Evolutionary conservation across 2,888 invertebrate genomes (phyloP).

Genomic region (Orthonychiurus folsomi): DNA sequence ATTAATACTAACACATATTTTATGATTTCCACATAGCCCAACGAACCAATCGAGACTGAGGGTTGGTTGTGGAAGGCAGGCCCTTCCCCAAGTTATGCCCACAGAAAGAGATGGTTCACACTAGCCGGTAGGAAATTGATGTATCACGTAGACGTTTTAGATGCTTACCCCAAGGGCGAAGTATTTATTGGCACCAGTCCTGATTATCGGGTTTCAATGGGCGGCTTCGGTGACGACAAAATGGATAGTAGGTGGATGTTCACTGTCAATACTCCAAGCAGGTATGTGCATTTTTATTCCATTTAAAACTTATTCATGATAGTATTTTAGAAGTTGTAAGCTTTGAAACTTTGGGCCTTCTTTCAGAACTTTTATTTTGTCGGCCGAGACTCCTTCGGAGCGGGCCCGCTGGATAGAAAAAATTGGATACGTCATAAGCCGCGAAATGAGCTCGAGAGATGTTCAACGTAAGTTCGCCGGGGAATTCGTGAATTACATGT

Average conservation of each 20-base stretch:
- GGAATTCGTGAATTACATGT: background rate
- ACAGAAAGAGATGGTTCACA: conserved; percentile 79
- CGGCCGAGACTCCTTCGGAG: conserved; percentile 31
- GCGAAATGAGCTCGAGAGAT: conserved; percentile 27
- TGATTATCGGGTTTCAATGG: conserved; percentile 27
- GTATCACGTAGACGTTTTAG: conserved; percentile 80
- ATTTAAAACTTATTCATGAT: no score
- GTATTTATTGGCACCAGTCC: conserved; percentile 61
- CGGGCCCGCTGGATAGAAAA: conserved; percentile 29
- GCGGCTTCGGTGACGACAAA: conserved; percentile 36
- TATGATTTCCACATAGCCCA: background rate
- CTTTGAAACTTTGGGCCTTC: no score
- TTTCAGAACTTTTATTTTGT: conserved; percentile 34
- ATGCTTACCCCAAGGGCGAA: conserved; percentile 83
- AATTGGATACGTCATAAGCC: conserved; percentile 24
- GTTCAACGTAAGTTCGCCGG: conserved; percentile 27
- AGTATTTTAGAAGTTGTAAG: no score
- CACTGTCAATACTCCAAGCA: conserved; percentile 34
- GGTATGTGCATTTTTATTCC: conserved; percentile 19
- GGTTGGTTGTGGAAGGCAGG: conserved; percentile 87
- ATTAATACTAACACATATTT: background rate
- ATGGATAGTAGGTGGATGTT: conserved; percentile 29
- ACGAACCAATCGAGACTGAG: conserved; percentile 43
- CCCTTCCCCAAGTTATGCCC: conserved; percentile 68
- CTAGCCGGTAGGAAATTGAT: conserved; percentile 80